These are phyloP conservation scores for Uromys caudimaculatus DNA, from an alignment of 2,797 vertebrate species.

Conservation along the genomic window DNA sequence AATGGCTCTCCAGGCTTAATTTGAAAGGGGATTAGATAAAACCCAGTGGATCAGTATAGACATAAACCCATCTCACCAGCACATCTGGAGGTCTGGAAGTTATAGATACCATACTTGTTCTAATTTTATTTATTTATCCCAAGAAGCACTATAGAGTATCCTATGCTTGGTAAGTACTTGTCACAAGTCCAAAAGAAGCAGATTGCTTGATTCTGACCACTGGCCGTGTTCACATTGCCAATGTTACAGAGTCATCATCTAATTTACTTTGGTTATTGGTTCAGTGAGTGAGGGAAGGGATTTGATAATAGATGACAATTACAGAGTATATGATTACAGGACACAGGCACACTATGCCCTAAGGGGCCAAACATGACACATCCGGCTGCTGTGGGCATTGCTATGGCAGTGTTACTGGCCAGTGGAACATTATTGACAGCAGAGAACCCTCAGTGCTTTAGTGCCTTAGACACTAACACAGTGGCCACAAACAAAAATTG, in stretches of 20 bases:
- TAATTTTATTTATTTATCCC: not conserved
- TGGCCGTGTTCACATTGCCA: not conserved
- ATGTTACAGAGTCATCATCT: not conserved
- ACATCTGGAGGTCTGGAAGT: not conserved
- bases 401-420: not conserved
- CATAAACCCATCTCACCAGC: not conserved
- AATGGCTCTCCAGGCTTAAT: not conserved
- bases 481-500: not conserved
- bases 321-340: not conserved
- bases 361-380: not conserved
- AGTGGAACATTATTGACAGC: not conserved
- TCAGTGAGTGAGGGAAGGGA: not conserved
- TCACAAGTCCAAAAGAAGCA: not conserved
- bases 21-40: slow-evolving; percentile 15
- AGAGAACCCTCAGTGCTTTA: not conserved
- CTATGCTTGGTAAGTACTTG: not conserved
- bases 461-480: not conserved
- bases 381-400: not conserved
- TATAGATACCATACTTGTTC: not conserved
- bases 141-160: not conserved
- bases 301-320: not conserved
- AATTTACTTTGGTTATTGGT: not conserved
- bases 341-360: not conserved
- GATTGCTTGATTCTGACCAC: slow-evolving; percentile 23
- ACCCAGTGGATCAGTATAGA: not conserved